A percentile compares a stretch with the other conserved stretches of the same genome.
Conservation (phyloP, 2,113 vertebrate species). For the Pseudorectes ferrugineus region DNA sequence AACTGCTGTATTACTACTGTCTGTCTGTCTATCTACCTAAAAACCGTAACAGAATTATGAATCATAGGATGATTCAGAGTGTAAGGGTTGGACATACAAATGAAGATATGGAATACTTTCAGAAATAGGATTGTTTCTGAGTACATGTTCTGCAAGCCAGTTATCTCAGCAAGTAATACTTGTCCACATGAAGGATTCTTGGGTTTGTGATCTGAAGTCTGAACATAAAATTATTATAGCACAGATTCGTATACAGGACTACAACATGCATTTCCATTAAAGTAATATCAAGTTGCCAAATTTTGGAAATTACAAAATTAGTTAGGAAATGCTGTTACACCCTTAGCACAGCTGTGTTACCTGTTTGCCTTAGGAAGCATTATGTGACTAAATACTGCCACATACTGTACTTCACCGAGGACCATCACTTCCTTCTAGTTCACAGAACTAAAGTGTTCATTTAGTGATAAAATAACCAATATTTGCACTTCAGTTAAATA, state of each 20-base stretch:
- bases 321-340: neutral
- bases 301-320: neutral
- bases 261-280: neutral
- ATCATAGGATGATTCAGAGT: conserved; percentile 17
- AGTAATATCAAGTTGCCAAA: neutral
- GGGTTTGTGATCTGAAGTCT: conserved; percentile 38
- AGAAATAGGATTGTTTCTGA: conserved; percentile 43
- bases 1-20: conserved; percentile 12
- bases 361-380: neutral
- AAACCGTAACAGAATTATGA: conserved; percentile 14
- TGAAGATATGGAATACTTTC: conserved; percentile 15
- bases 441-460: neutral
- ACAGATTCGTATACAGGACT: neutral
- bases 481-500: neutral
- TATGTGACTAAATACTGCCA: neutral
- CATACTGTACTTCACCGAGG: neutral
- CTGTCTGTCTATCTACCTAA: neutral
- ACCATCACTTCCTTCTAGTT: neutral
- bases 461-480: neutral
- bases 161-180: conserved; percentile 28
- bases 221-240: conserved; percentile 18
- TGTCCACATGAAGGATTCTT: conserved; percentile 30
- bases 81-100: conserved; percentile 29
- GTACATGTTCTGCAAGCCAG: conserved; percentile 19
- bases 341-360: neutral